phyloP scores from a whole-genome alignment of 2,797 vertebrate genomes.

The Glyptemys insculpta region DNA sequence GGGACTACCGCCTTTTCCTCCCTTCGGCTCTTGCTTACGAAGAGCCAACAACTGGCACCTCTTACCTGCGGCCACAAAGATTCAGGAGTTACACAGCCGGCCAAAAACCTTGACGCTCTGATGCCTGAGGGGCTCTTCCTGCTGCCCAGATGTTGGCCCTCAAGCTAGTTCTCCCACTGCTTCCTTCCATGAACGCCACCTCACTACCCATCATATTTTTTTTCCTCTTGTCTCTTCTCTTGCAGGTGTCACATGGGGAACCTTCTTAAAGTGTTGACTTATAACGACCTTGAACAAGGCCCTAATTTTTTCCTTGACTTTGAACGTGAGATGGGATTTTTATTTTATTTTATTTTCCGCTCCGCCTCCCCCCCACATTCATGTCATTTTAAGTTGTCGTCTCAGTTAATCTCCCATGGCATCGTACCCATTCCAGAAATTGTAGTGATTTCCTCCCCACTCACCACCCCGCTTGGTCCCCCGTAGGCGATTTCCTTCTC shows the following conservation, averaged over 20 bases:
- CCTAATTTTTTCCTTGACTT: constrained; percentile 99
- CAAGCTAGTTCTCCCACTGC: constrained; percentile 5
- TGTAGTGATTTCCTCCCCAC: neutral
- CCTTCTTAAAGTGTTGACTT: constrained; percentile 97
- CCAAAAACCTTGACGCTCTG: neutral
- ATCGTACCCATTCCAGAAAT: neutral
- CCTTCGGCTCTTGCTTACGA: neutral
- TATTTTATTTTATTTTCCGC: constrained; percentile 74
- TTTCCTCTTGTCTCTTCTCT: constrained; percentile 88
- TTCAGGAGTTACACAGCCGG: neutral
- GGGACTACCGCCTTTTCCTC: neutral
- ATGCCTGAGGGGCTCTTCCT: neutral
- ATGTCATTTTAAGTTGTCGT: constrained; percentile 69
- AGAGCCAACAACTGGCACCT: neutral
- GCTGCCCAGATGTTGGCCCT: neutral
- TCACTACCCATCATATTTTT: constrained; percentile 70
- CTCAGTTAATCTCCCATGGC: constrained; percentile 36
- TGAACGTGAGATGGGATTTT: constrained; percentile 94
- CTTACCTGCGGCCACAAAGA: neutral
- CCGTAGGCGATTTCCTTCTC: neutral
- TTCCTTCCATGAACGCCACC: constrained; percentile 51
- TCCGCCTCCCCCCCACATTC: constrained; percentile 74
- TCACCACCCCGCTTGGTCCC: neutral
- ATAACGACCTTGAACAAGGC: constrained; percentile 96
- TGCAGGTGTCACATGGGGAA: constrained; percentile 97